These are phyloP conservation scores for Sinocyclocheilus rhinocerous DNA, from an alignment of 2,113 vertebrate species.

Conservation along the genomic window DNA sequence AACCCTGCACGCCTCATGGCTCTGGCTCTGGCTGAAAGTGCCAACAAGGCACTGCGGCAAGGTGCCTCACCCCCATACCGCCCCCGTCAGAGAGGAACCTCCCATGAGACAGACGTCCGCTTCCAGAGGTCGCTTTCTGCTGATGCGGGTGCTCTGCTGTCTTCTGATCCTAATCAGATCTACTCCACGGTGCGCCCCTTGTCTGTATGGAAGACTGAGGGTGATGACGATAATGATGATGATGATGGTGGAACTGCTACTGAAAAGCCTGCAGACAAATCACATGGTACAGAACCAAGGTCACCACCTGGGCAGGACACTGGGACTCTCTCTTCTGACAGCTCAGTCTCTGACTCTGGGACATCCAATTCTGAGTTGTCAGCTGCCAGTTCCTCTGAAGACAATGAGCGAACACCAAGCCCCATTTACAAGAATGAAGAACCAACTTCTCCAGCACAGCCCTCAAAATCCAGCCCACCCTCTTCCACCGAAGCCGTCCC, in stretches of 20 bases:
- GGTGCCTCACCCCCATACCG: constrained; percentile 62
- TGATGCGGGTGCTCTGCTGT: constrained; percentile 69
- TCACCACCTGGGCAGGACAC: constrained; percentile 60
- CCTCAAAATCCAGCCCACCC: constrained; percentile 26
- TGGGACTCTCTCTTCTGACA: constrained; percentile 62
- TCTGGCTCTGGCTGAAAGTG: constrained; percentile 78
- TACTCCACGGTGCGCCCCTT: constrained; percentile 71
- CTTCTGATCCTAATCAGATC: constrained; percentile 64
- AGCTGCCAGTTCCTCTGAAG: constrained; percentile 66
- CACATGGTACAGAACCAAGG: constrained; percentile 26
- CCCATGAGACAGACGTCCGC: constrained; percentile 54
- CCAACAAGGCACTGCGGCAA: constrained; percentile 77
- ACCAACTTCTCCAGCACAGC: constrained; percentile 18
- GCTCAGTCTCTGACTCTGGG: constrained; percentile 62
- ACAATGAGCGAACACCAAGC: constrained; percentile 56
- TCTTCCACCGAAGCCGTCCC: constrained; percentile 11
- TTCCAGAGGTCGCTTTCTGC: constrained; percentile 74
- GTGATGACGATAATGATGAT: constrained; percentile 3
- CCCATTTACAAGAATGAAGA: constrained; percentile 61
- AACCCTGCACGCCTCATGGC: constrained; percentile 83
- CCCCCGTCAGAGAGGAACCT: constrained; percentile 59
- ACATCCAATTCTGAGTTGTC: constrained; percentile 63
- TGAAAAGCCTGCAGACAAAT: constrained; percentile 29
- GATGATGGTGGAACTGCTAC: background rate
- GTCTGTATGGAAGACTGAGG: constrained; percentile 64